A percentile compares a stretch with the other conserved stretches of the same genome.
Evolutionary conservation across 2,797 vertebrate species (phyloP).

Genomic region (Chloroceryle inda): DNA sequence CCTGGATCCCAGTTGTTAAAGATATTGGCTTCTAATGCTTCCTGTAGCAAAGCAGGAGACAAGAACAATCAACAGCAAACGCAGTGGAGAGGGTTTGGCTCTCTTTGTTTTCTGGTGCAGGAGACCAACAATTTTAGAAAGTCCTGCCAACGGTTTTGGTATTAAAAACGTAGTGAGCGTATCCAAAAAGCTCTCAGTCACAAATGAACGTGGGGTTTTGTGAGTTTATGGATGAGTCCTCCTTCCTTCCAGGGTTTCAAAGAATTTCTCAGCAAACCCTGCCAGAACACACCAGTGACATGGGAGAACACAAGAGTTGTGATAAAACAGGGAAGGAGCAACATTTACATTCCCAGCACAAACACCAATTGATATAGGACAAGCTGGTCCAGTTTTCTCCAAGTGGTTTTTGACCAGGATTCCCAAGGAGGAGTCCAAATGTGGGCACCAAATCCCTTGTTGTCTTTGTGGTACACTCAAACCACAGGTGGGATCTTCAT

Average conservation of each 20-base stretch:
- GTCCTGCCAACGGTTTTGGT: slow-evolving; percentile 15
- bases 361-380: neutral
- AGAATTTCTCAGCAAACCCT: neutral
- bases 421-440: neutral
- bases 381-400: neutral
- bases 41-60: slow-evolving; percentile 29
- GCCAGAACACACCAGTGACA: accelerated
- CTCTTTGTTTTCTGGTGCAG: slow-evolving; percentile 33
- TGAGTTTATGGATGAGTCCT: neutral
- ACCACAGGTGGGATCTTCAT: neutral
- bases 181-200: slow-evolving; percentile 34
- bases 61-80: neutral
- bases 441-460: neutral
- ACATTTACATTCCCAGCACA: neutral
- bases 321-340: neutral
- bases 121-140: slow-evolving; percentile 6
- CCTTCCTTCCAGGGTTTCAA: neutral
- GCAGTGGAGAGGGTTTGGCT: slow-evolving; percentile 22
- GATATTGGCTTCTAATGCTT: slow-evolving; percentile 16
- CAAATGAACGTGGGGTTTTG: neutral
- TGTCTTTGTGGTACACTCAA: neutral
- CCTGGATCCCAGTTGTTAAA: neutral
- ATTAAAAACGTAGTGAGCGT: slow-evolving; percentile 4
- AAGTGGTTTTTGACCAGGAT: slow-evolving; percentile 14
- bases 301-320: neutral